Conservation (phyloP, 2,113 vertebrate species). For the Malurus melanocephalus region DNA sequence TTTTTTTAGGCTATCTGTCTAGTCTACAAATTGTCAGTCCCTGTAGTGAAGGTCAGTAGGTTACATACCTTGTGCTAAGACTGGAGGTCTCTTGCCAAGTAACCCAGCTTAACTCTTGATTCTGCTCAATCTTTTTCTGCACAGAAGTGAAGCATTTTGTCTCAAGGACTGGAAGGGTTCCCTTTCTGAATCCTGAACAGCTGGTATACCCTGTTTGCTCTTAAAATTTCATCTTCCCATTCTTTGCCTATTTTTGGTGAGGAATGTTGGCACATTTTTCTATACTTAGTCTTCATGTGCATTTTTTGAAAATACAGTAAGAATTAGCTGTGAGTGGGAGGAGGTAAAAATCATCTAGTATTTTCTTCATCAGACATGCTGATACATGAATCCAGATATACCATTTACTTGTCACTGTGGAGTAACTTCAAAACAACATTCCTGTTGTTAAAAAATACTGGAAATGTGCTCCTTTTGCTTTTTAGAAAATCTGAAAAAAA, state of each 20-base stretch:
- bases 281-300: slow-evolving; percentile 48
- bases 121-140: not conserved
- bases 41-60: slow-evolving; percentile 40
- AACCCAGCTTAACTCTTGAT: not conserved
- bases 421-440: not conserved
- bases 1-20: slow-evolving; percentile 23
- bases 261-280: slow-evolving; percentile 59
- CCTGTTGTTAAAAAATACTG: not conserved
- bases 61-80: slow-evolving; percentile 40
- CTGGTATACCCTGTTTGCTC: slow-evolving; percentile 48
- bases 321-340: slow-evolving; percentile 20
- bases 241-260: slow-evolving; percentile 65
- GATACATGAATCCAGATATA: not conserved
- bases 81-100: slow-evolving; percentile 8
- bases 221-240: slow-evolving; percentile 60
- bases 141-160: not conserved
- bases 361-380: not conserved
- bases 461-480: not conserved
- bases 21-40: slow-evolving; percentile 6
- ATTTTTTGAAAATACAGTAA: slow-evolving; percentile 52
- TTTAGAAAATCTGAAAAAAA: not conserved
- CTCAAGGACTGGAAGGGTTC: slow-evolving; percentile 28
- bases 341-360: not conserved
- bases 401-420: not conserved
- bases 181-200: slow-evolving; percentile 54